Evolutionary conservation across 2,888 invertebrate species (phyloP), one percentile per base, ranked within the genome.

Genomic region (Caenorhabditis angaria): DNA sequence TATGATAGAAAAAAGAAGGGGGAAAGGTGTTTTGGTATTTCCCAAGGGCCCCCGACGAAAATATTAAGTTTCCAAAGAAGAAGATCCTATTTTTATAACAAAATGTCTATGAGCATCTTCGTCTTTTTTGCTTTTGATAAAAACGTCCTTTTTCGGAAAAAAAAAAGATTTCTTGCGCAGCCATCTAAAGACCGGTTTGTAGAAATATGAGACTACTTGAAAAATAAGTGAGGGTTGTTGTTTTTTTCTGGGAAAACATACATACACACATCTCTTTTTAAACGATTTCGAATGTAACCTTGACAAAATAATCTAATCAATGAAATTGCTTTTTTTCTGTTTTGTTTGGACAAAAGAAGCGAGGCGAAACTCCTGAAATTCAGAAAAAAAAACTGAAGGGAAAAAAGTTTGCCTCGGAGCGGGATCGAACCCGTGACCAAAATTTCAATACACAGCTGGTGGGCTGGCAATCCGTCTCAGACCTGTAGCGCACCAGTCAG

Each of bases 121-220:
- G n/a, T n/a, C n/a, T n/a, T n/a, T n/a, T n/a, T n/a, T n/a, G n/a
- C n/a, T n/a, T n/a, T n/a, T 41, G 41, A 41, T 41, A 41, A 41
- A 41, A 41, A 41, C 32, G 32, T 32, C 32, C 32, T 32, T 32
- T 32, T 32, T 32, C 32, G 32, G 41, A 14, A 2, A 41, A 41
- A 41, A 14, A 41, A 18, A 3, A 18, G 6, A 12, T 12, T 3
- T 10, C 14, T 18, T 8, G 41, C 41, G 18, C 41, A 41, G 41
- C 41, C 41, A 41, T 41, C 41, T 41, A 41, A 41, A 41, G 41
- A 41, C 41, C 41, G 41, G 41, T 41, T 41, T 41, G 41, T 41
- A 41, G 41, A 41, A 41, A 41, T 41, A 41, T 41, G 41, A 41
- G 41, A 41, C 41, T 41, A 41, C 41, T 41, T 41, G 41, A 41